These are phyloP conservation scores for Polyergus mexicanus DNA, from an alignment of 1,140 invertebrate species.

Conservation along the genomic window DNA sequence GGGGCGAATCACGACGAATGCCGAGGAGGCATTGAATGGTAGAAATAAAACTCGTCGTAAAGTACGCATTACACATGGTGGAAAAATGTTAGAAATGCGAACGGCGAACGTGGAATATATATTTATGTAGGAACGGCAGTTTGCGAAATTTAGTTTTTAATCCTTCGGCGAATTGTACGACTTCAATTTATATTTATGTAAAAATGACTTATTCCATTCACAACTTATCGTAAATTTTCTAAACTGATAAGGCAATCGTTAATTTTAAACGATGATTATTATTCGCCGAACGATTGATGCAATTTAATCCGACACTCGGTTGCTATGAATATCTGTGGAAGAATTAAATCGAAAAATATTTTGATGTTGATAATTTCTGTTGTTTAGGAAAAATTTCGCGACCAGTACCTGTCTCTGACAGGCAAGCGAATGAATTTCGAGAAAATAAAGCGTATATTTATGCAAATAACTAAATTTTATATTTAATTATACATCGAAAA, in stretches of 20 bases:
- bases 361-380: background rate
- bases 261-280: conserved; percentile 50
- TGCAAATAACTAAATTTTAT: background rate
- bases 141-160: conserved; percentile 39
- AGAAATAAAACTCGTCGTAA: conserved; percentile 47
- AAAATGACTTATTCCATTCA: conserved; percentile 48
- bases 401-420: background rate
- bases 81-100: conserved; percentile 52
- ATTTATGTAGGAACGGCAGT: conserved; percentile 38
- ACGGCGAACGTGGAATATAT: conserved; percentile 11
- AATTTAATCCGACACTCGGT: conserved; percentile 33
- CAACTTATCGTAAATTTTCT: conserved; percentile 52
- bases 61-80: conserved; percentile 21
- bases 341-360: conserved; percentile 24
- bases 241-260: conserved; percentile 34
- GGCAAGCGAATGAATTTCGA: background rate
- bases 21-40: background rate
- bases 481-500: background rate
- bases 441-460: background rate
- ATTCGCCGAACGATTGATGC: conserved; percentile 3
- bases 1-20: background rate
- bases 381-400: background rate
- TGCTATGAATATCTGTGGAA: conserved; percentile 15
- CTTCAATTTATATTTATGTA: conserved; percentile 29
- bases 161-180: conserved; percentile 11